phyloP scores from a whole-genome alignment of 2,888 invertebrate species.

The Malthinus flaveolus region DNA sequence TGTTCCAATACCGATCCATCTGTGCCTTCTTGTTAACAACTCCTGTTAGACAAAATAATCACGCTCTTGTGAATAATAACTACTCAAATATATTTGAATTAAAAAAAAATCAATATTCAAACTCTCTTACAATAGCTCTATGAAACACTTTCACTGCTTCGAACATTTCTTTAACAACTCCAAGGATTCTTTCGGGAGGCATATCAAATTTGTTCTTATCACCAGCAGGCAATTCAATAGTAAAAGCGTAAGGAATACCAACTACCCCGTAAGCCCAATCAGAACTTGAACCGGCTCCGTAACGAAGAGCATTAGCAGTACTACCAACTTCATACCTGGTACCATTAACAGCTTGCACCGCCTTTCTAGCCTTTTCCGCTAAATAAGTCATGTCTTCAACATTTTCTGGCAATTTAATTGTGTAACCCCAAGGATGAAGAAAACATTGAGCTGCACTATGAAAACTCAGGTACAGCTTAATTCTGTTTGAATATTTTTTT shows the following conservation, averaged over 20 bases:
- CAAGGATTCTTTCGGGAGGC: conserved; percentile 58
- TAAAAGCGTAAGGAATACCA: conserved; percentile 64
- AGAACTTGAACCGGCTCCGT: conserved; percentile 67
- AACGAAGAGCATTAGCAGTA: no score
- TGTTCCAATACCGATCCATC: no score
- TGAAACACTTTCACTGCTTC: conserved; percentile 59
- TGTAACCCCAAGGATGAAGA: conserved; percentile 71
- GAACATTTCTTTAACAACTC: conserved; percentile 65
- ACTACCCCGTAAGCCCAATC: conserved; percentile 65
- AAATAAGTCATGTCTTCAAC: conserved; percentile 55
- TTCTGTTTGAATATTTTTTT: conserved; percentile 53
- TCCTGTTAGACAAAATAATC: no score
- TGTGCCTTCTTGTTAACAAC: no score
- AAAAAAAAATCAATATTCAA: no score
- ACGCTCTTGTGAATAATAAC: no score
- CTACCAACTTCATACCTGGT: no score
- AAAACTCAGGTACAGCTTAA: conserved; percentile 69
- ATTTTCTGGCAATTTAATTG: conserved; percentile 57
- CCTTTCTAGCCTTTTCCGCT: conserved; percentile 53
- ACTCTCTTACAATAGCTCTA: conserved; percentile 47
- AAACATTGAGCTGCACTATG: conserved; percentile 76
- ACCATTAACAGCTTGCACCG: conserved; percentile 49
- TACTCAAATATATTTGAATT: no score
- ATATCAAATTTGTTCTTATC: conserved; percentile 61
- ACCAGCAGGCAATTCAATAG: conserved; percentile 65